Base-by-base conservation (phyloP, 2,888 invertebrate genomes). In the Fragum whitleyi region DNA sequence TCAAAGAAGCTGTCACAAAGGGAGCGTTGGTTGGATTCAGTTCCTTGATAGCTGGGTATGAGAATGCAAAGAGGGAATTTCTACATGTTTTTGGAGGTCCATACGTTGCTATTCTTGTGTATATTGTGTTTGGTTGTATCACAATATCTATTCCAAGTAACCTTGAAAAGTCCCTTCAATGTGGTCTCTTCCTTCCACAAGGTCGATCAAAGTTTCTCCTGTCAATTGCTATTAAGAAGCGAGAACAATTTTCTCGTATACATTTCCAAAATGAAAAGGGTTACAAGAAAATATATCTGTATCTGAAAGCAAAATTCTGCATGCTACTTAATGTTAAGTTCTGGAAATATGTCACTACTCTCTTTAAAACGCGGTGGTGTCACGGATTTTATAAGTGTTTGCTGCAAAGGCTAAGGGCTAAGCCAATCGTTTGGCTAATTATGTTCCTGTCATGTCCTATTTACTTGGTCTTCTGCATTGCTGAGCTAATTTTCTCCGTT, bases 1-100 rank as follows among this genome's bases (percentile, higher is more conserved):
- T 77, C 2, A 28, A 26, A 39, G 74, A 23, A 16, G 79, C 79
- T n/a, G 79, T 77, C 16, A 11, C 21, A 3, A 82, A 82, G 61
- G 76, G 74, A 0, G 82, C 70, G 6, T 47, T 82, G 1, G 57
- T 82, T 39, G 77, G 82, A 2, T 82, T 77, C 26, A 79, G 76
- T 47, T 70, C 82, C n/a, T n/a, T 82, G 36, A 36, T 79, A 9
- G 74, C 79, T 26, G 82, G 74, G 6, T 28, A 32, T 53, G 47
- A 65, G 26, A 19, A 32, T 29, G 39, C 70, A 1, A 59, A 51
- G 16, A 5, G 57, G 14, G 53, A 74, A 16, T 82, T 82, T 62
- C 23, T 82, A 5, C 11, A 11, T 28, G 28, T 42, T 6, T 70
- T 82, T 9, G 76, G 79, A 0, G 79, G 82, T 6, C 79, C 79